Percentiles rank a stretch among this genome's conserved stretches.
phyloP scores from a whole-genome alignment of 2,113 vertebrate genomes.

The Tragelaphus scriptus region DNA sequence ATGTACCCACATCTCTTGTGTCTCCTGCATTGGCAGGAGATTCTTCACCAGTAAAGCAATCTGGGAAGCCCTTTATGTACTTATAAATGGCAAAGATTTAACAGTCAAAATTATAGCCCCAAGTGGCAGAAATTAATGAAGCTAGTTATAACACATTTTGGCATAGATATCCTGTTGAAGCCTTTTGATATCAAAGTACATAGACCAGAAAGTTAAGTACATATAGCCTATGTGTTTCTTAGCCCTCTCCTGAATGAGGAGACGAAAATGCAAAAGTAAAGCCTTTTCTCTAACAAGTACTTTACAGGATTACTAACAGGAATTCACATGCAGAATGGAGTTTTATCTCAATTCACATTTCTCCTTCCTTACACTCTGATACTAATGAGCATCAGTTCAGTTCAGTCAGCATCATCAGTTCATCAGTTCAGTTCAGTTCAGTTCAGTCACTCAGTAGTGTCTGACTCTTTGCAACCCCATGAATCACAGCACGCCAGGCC shows the following conservation, averaged over 20 bases:
- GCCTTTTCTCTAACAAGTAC: neutral
- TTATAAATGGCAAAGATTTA: neutral
- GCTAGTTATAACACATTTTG: neutral
- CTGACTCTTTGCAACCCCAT: too few relatives aligned
- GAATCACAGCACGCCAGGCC: too few relatives aligned
- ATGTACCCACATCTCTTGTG: neutral
- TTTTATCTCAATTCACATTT: neutral
- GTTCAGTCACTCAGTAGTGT: too few relatives aligned
- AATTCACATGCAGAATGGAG: neutral
- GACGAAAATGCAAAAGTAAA: neutral
- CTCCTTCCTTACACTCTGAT: neutral
- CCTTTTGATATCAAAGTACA: neutral
- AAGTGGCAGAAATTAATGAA: constrained; percentile 5
- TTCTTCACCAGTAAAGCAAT: neutral
- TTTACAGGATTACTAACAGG: neutral
- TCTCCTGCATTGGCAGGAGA: neutral
- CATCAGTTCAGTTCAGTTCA: too few relatives aligned
- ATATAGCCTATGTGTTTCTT: neutral
- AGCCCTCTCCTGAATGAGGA: neutral
- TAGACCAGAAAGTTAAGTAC: constrained; percentile 3
- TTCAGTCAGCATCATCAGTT: too few relatives aligned
- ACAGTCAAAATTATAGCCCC: neutral
- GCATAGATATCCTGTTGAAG: neutral
- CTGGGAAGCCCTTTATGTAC: neutral
- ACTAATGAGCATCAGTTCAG: neutral